These are phyloP conservation scores for Agrotis ipsilon DNA, from an alignment of 2,888 invertebrate genomes.

Conservation along the genomic window DNA sequence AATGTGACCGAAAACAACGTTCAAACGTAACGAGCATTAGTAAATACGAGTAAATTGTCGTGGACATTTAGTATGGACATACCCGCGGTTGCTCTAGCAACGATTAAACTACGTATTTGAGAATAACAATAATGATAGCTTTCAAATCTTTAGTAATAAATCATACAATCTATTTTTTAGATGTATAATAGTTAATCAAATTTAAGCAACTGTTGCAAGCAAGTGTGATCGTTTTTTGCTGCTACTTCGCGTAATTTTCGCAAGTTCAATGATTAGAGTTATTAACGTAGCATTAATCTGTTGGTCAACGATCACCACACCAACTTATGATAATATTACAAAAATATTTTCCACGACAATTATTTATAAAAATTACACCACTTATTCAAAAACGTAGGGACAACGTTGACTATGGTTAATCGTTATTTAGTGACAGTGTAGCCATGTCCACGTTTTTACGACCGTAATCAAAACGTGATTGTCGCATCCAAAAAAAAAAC, in stretches of 20 bases:
- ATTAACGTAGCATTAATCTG: slow-evolving; percentile 54
- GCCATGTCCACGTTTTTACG: slow-evolving; percentile 82
- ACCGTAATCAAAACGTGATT: slow-evolving; percentile 88
- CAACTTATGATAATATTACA: slow-evolving; percentile 28
- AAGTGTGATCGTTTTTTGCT: slow-evolving; percentile 63
- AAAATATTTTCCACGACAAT: slow-evolving; percentile 58
- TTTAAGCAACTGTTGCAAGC: slow-evolving; percentile 62
- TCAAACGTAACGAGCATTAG: slow-evolving; percentile 74
- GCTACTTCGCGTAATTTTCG: slow-evolving; percentile 45
- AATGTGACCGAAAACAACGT: slow-evolving; percentile 83
- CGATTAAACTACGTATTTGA: slow-evolving; percentile 44
- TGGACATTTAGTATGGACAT: slow-evolving; percentile 70
- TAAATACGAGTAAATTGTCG: slow-evolving; percentile 69
- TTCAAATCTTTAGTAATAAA: slow-evolving; percentile 64
- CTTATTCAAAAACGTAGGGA: slow-evolving; percentile 65
- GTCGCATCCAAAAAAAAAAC: slow-evolving; percentile 88
- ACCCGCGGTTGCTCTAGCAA: slow-evolving; percentile 40
- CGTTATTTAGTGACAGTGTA: slow-evolving; percentile 77
- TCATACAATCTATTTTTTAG: slow-evolving; percentile 65
- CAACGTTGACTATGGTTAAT: slow-evolving; percentile 73
- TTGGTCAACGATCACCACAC: slow-evolving; percentile 35
- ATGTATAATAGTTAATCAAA: slow-evolving; percentile 65
- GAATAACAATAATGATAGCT: slow-evolving; percentile 65
- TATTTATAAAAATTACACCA: slow-evolving; percentile 65
- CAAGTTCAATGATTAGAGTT: slow-evolving; percentile 49